Evolutionary conservation across 2,113 vertebrate genomes (phyloP).

Genomic region (Calonectris borealis): DNA sequence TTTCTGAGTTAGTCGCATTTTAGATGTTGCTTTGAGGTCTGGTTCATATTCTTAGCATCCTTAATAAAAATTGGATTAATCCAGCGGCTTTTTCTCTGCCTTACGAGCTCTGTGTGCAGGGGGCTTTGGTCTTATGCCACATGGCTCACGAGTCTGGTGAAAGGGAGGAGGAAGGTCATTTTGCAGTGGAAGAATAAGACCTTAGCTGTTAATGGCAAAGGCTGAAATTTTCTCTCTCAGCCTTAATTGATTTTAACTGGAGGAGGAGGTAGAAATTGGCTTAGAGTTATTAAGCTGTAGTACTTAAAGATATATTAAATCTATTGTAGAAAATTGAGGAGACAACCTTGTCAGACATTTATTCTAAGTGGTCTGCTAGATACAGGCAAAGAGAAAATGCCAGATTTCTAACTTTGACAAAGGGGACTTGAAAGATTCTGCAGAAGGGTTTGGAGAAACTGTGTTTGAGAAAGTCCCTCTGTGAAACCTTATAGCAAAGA

Average conservation of each 20-base stretch:
- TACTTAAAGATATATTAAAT: conserved; percentile 3
- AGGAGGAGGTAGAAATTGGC: conserved; percentile 6
- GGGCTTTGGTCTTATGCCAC: not conserved
- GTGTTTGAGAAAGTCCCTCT: not conserved
- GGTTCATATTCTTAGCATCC: not conserved
- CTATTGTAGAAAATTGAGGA: not conserved
- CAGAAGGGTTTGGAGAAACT: not conserved
- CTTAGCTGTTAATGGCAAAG: conserved; percentile 13
- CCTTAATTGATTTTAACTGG: conserved; percentile 39
- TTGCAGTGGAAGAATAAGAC: not conserved
- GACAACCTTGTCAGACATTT: not conserved
- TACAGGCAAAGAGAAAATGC: not conserved
- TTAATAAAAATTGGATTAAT: conserved; percentile 12
- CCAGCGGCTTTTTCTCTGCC: not conserved
- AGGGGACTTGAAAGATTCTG: conserved; percentile 2
- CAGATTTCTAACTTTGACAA: not conserved
- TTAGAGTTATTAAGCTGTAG: conserved; percentile 2
- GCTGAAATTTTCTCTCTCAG: conserved; percentile 4
- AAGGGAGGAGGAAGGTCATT: conserved; percentile 10
- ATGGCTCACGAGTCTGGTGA: not conserved
- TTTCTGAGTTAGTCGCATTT: not conserved
- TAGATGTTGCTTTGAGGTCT: not conserved
- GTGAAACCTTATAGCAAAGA: conserved; percentile 15
- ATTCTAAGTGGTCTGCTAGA: not conserved
- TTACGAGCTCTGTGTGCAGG: not conserved